Percentiles rank a stretch among this genome's conserved stretches.
These are phyloP conservation scores for Uropetala carovei DNA, from an alignment of 2,888 invertebrate genomes.

Conservation along the genomic window DNA sequence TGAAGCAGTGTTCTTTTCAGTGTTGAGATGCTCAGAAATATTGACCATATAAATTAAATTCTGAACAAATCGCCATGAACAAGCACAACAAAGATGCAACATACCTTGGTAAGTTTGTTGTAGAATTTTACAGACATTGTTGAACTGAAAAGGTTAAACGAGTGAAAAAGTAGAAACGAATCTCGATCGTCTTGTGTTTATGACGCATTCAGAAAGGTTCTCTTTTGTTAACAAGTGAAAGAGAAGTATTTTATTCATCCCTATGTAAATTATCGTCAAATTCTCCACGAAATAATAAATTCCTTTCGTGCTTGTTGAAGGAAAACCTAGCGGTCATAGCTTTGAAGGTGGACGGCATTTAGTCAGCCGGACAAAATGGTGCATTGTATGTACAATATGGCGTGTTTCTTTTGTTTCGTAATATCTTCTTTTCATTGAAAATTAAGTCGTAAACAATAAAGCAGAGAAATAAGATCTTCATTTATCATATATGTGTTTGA, in stretches of 20 bases:
- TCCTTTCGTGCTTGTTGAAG: neutral
- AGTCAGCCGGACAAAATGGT: conserved; percentile 43
- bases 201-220: conserved; percentile 57
- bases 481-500: conserved; percentile 56
- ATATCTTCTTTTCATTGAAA: conserved; percentile 53
- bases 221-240: conserved; percentile 66
- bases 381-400: conserved; percentile 63
- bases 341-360: neutral
- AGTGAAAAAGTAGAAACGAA: conserved; percentile 65
- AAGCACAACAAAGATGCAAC: conserved; percentile 63
- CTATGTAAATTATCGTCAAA: conserved; percentile 41
- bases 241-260: conserved; percentile 48
- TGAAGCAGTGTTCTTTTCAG: conserved; percentile 39
- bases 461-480: conserved; percentile 64
- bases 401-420: conserved; percentile 64
- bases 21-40: conserved; percentile 44
- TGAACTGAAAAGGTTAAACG: neutral
- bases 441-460: conserved; percentile 58
- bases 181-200: conserved; percentile 66
- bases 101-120: conserved; percentile 58
- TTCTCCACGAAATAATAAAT: neutral
- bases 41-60: conserved; percentile 42
- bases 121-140: conserved; percentile 26
- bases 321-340: neutral
- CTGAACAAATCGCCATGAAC: conserved; percentile 43